These are phyloP conservation scores for Erebia palarica DNA, from an alignment of 2,888 invertebrate species.

Conservation along the genomic window DNA sequence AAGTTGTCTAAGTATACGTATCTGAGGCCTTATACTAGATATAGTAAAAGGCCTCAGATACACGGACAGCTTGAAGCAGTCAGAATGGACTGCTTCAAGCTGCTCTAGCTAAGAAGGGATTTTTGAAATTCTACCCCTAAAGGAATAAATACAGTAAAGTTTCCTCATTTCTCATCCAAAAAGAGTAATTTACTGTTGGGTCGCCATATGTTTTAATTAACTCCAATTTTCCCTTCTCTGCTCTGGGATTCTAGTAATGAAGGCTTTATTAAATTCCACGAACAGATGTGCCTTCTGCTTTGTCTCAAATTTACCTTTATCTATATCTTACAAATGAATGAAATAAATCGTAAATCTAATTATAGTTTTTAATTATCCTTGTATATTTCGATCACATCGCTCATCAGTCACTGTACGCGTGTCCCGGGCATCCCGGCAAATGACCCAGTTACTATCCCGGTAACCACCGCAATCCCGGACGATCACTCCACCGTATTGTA, in stretches of 20 bases:
- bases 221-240: constrained; percentile 27
- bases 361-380: no score
- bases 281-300: not conserved
- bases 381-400: not conserved
- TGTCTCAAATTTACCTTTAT: constrained; percentile 9
- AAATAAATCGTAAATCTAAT: not conserved
- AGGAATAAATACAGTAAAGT: not conserved
- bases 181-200: constrained; percentile 17
- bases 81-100: no score
- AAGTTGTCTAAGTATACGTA: no score
- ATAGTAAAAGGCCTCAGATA: no score
- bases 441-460: constrained; percentile 1
- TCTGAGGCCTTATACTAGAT: no score
- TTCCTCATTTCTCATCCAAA: not conserved
- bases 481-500: constrained; percentile 13
- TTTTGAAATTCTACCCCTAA: no score
- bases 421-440: not conserved
- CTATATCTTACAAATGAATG: not conserved
- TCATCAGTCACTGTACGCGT: not conserved
- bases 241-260: constrained; percentile 16
- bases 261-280: constrained; percentile 15
- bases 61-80: no score
- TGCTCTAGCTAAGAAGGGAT: no score
- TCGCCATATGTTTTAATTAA: constrained; percentile 36
- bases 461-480: not conserved